These are phyloP conservation scores for Leptinotarsa defecta DNA, from an alignment of 1,140 invertebrate species.

Conservation along the genomic window DNA sequence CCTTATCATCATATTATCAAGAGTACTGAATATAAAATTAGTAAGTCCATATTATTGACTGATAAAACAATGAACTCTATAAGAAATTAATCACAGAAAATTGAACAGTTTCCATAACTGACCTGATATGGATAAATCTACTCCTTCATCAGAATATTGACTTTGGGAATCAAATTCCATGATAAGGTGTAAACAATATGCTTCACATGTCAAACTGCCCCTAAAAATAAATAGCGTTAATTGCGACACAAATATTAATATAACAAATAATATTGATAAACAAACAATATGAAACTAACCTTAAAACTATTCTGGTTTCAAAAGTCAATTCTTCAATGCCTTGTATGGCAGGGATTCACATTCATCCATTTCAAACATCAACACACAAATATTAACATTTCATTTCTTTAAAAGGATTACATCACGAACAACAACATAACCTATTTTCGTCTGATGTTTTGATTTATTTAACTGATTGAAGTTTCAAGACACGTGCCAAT, in stretches of 20 bases:
- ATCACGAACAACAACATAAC: constrained; percentile 42
- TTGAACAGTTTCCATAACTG: constrained; percentile 27
- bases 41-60: background rate
- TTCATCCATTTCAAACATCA: constrained; percentile 29
- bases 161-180: constrained; percentile 51
- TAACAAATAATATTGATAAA: constrained; percentile 5
- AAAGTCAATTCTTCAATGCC: no score
- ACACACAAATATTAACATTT: constrained; percentile 41
- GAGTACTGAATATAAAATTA: background rate
- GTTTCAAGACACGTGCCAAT: no score
- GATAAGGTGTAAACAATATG: constrained; percentile 28
- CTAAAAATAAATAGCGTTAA: constrained; percentile 16
- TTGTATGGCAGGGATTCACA: background rate
- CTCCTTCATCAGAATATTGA: constrained; percentile 50
- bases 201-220: constrained; percentile 22
- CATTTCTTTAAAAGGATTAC: constrained; percentile 40
- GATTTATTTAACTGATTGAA: constrained; percentile 2
- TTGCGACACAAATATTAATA: background rate
- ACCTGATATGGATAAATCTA: constrained; percentile 48
- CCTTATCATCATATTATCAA: background rate
- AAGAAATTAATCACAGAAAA: background rate
- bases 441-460: constrained; percentile 25
- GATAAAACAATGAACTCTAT: background rate
- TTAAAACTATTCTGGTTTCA: background rate
- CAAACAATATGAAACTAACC: background rate